Evolutionary conservation across 1,140 invertebrate genomes (phyloP).

Genomic region (Drosophila melanica): DNA sequence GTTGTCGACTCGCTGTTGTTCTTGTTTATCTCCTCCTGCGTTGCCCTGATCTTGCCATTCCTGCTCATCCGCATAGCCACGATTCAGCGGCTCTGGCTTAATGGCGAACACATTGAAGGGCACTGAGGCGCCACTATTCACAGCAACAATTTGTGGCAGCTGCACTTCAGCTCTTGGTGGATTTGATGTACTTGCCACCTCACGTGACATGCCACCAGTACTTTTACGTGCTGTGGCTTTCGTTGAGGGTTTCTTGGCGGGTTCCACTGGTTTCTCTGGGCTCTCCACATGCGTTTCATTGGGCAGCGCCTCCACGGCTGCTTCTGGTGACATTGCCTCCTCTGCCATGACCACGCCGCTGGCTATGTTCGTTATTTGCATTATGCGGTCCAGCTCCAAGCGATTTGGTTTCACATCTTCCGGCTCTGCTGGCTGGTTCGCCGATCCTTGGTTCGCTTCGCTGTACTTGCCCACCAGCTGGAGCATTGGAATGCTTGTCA

Average conservation of each 20-base stretch:
- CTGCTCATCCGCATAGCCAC: slow-evolving; percentile 58
- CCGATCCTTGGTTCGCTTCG: slow-evolving; percentile 3
- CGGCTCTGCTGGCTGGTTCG: slow-evolving; percentile 5
- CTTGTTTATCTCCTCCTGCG: background rate
- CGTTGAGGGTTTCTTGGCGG: background rate
- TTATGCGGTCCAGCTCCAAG: slow-evolving; percentile 68
- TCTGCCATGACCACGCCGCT: slow-evolving; percentile 72
- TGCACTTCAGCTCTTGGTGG: background rate
- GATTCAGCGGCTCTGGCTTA: slow-evolving; percentile 67
- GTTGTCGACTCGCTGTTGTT: background rate
- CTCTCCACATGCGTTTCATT: background rate
- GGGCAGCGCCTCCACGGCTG: slow-evolving; percentile 46
- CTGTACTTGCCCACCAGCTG: slow-evolving; percentile 57
- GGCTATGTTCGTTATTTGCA: slow-evolving; percentile 69
- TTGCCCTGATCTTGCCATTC: background rate
- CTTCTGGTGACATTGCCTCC: slow-evolving; percentile 49
- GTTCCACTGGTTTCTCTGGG: background rate
- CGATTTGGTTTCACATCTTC: slow-evolving; percentile 76
- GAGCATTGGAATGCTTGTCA: slow-evolving; percentile 76
- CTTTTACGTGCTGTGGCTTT: slow-evolving; percentile 68
- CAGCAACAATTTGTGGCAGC: slow-evolving; percentile 64
- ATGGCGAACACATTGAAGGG: slow-evolving; percentile 53
- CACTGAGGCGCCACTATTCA: slow-evolving; percentile 53
- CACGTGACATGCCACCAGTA: slow-evolving; percentile 33
- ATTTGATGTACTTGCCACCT: background rate